phyloP scores from a whole-genome alignment of 2,888 invertebrate species.

The Sarcophaga variegata region DNA sequence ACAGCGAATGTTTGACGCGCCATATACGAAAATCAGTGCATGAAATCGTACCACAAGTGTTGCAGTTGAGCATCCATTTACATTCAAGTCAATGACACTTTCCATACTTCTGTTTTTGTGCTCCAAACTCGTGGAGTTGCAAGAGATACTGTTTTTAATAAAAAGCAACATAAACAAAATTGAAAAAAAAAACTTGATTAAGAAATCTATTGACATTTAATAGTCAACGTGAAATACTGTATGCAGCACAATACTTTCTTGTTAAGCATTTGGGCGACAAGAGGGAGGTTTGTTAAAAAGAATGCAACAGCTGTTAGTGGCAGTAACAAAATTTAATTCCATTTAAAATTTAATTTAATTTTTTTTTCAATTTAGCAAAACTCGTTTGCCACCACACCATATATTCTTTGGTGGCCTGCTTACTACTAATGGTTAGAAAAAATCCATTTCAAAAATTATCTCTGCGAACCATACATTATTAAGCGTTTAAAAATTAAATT shows the following conservation, averaged over 20 bases:
- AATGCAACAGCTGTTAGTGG: slow-evolving; percentile 10
- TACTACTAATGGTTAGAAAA: background rate
- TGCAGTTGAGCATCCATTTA: slow-evolving; percentile 6
- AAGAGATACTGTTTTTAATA: background rate
- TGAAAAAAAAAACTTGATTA: background rate
- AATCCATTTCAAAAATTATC: background rate
- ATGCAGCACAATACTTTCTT: no score
- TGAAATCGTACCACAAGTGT: background rate
- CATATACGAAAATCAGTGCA: background rate
- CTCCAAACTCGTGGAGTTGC: background rate
- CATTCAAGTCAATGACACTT: slow-evolving; percentile 26
- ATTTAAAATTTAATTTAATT: background rate
- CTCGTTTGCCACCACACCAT: slow-evolving; percentile 39
- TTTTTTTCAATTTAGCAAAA: slow-evolving; percentile 38
- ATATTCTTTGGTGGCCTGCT: background rate
- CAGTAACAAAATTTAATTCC: slow-evolving; percentile 5
- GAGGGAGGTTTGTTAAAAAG: background rate
- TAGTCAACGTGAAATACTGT: background rate
- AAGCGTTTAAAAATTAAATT: no score
- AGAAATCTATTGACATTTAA: slow-evolving; percentile 27
- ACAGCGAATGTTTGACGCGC: background rate
- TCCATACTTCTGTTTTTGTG: background rate
- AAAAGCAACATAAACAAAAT: background rate
- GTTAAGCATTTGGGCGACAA: no score
- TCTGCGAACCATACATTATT: background rate